phyloP scores from a whole-genome alignment of 2,888 invertebrate species.

The Meloe dianella region DNA sequence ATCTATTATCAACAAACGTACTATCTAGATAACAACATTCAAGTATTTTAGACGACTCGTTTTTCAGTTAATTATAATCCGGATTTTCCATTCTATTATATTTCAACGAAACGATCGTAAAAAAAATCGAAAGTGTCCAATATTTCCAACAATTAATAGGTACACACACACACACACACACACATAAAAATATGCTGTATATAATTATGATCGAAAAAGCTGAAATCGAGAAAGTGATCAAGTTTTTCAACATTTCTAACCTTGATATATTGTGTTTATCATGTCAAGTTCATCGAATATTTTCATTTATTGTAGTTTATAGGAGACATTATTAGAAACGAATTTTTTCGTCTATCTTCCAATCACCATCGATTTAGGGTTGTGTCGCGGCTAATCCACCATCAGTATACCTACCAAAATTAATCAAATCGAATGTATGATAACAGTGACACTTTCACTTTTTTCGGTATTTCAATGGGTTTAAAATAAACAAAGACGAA shows the following conservation, averaged over 20 bases:
- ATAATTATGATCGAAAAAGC: neutral
- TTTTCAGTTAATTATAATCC: neutral
- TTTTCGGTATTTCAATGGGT: conserved; percentile 26
- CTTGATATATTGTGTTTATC: conserved; percentile 1
- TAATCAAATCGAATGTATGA: neutral
- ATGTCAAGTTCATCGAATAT: conserved; percentile 3
- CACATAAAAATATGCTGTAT: neutral
- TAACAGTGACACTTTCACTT: conserved; percentile 26
- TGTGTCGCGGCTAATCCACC: no score
- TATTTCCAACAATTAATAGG: neutral
- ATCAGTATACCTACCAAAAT: no score
- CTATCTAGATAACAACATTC: no score
- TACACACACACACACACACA: no score
- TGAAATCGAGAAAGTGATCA: conserved; percentile 3
- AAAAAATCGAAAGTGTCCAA: conserved; percentile 7
- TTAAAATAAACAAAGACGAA: no score
- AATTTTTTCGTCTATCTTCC: no score
- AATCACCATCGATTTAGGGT: no score
- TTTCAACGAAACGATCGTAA: neutral
- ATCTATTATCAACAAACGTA: no score
- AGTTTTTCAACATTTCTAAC: conserved; percentile 7
- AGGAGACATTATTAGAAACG: no score
- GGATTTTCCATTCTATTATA: neutral
- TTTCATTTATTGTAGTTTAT: no score
- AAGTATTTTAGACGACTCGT: no score